Conservation (phyloP, 2,113 vertebrate genomes). For the Tychaedon coryphoeus region DNA sequence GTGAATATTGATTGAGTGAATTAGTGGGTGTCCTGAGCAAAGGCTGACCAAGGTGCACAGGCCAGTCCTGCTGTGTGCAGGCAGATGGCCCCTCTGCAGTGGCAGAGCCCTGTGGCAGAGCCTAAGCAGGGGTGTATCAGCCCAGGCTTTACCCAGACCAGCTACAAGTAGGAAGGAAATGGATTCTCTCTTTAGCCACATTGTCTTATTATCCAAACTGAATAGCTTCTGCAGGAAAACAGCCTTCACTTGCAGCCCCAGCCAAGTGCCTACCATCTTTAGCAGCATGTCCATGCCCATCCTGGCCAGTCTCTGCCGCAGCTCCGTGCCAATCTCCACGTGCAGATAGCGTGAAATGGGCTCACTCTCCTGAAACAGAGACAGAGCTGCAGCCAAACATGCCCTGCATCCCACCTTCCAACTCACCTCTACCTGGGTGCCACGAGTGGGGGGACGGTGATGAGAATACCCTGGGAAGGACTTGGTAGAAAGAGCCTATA, state of each 20-base stretch:
- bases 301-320: constrained; percentile 85
- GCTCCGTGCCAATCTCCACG: constrained; percentile 63
- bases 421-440: neutral
- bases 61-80: neutral
- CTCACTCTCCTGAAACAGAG: constrained; percentile 84
- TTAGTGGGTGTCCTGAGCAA: neutral
- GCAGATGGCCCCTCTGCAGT: neutral
- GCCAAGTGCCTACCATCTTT: constrained; percentile 86
- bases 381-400: neutral
- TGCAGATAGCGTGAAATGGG: constrained; percentile 87
- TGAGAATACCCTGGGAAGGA: neutral
- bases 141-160: neutral
- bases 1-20: neutral
- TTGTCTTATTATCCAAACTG: neutral
- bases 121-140: neutral
- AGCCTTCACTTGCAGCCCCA: neutral
- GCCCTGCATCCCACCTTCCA: neutral
- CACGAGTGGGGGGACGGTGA: neutral
- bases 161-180: neutral
- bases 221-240: neutral
- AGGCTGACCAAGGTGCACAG: neutral
- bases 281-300: constrained; percentile 91
- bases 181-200: neutral
- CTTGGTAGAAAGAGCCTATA: neutral
- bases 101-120: neutral